phyloP scores from a whole-genome alignment of 2,113 vertebrate genomes.

The Athene cunicularia region DNA sequence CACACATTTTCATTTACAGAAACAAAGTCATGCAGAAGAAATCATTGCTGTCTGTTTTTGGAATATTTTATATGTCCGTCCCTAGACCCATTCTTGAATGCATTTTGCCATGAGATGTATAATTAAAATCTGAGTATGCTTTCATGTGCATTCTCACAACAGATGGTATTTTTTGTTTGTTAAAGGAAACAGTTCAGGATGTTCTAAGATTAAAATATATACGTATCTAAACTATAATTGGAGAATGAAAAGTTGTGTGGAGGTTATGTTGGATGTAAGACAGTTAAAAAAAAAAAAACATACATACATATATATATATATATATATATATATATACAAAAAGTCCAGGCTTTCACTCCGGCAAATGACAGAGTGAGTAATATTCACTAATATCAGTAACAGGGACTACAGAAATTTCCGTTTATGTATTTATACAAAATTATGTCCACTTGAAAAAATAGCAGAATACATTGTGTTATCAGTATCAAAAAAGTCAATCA shows the following conservation, averaged over 20 bases:
- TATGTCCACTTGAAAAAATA: not conserved
- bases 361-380: not conserved
- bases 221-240: slow-evolving; percentile 52
- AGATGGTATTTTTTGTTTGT: slow-evolving; percentile 72
- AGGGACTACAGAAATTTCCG: not conserved
- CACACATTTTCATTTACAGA: slow-evolving; percentile 31
- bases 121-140: slow-evolving; percentile 69
- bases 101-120: slow-evolving; percentile 55
- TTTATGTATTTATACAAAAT: not conserved
- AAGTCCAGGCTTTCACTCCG: not conserved
- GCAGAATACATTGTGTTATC: not conserved
- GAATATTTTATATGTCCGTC: slow-evolving; percentile 34
- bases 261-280: slow-evolving; percentile 37
- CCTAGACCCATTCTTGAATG: slow-evolving; percentile 42
- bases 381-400: not conserved
- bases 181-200: slow-evolving; percentile 64
- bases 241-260: slow-evolving; percentile 43
- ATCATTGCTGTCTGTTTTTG: slow-evolving; percentile 30
- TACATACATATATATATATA: not conserved
- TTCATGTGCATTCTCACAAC: slow-evolving; percentile 66
- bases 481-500: not conserved
- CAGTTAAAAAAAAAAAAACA: not conserved
- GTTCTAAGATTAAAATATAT: slow-evolving; percentile 71
- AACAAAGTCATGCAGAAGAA: slow-evolving; percentile 41
- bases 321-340: not conserved